A percentile compares a stretch with the other conserved stretches of the same genome.
phyloP scores from a whole-genome alignment of 2,113 vertebrate species.

The Meleagris gallopavo region DNA sequence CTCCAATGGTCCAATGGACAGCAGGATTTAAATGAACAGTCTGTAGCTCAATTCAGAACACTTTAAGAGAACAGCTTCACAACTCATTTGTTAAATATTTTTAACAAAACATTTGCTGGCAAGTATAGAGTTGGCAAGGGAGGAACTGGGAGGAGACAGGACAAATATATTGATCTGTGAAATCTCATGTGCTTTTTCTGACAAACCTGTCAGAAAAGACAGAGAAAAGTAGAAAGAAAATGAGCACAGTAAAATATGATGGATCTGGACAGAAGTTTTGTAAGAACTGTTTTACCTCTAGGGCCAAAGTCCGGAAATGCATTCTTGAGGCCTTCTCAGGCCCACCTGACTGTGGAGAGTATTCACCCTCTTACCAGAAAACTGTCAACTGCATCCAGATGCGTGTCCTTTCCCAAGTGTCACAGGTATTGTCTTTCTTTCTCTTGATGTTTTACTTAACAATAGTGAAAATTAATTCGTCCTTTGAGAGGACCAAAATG shows the following conservation, averaged over 20 bases:
- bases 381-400: slow-evolving; percentile 90
- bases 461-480: not conserved
- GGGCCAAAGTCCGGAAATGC: slow-evolving; percentile 82
- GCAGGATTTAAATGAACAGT: not conserved
- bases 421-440: slow-evolving; percentile 80
- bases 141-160: not conserved
- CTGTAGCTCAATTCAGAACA: not conserved
- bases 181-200: not conserved
- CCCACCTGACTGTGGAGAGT: slow-evolving; percentile 87
- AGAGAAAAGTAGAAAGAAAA: not conserved
- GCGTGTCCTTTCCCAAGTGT: slow-evolving; percentile 78
- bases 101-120: not conserved
- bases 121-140: not conserved
- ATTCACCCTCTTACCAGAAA: slow-evolving; percentile 95
- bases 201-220: not conserved
- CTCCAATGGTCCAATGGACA: not conserved
- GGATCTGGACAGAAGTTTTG: not conserved
- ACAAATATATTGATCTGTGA: not conserved
- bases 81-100: not conserved
- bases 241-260: not conserved
- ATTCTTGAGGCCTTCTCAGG: slow-evolving; percentile 92
- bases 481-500: not conserved
- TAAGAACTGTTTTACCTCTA: slow-evolving; percentile 59
- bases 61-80: not conserved
- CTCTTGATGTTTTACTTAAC: not conserved